Percentiles rank a stretch among this genome's conserved stretches.
phyloP scores from a whole-genome alignment of 1,140 invertebrate species.

The Lamellibrachia luymesi region DNA sequence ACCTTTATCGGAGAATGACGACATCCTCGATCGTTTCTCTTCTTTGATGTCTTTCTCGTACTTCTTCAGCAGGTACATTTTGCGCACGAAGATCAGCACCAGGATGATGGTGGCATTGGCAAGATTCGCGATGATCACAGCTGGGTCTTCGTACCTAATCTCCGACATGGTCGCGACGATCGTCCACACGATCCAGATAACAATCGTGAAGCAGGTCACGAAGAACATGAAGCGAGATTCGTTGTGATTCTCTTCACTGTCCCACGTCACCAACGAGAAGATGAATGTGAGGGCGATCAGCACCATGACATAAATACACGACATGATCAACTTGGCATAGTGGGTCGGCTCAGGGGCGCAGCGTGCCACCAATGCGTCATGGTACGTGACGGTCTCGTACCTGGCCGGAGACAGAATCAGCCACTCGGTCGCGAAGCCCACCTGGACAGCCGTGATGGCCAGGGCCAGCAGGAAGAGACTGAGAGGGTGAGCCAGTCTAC shows the following conservation, averaged over 20 bases:
- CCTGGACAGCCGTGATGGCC: conserved; percentile 56
- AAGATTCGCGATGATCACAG: conserved; percentile 52
- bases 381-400: neutral
- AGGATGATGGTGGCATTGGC: conserved; percentile 52
- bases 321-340: conserved; percentile 58
- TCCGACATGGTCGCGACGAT: conserved; percentile 51
- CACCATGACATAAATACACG: conserved; percentile 59
- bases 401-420: conserved; percentile 49
- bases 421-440: conserved; percentile 58
- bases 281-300: conserved; percentile 55
- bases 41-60: conserved; percentile 40
- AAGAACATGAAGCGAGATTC: conserved; percentile 60
- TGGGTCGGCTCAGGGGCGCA: conserved; percentile 33
- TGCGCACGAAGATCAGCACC: conserved; percentile 51
- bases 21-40: neutral
- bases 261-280: conserved; percentile 56
- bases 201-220: conserved; percentile 48
- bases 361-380: neutral
- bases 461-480: conserved; percentile 55
- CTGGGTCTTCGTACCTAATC: conserved; percentile 47
- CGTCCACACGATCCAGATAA: conserved; percentile 58
- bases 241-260: conserved; percentile 51
- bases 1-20: neutral
- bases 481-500: conserved; percentile 49
- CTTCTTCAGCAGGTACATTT: conserved; percentile 53